Percentiles rank a stretch among this genome's conserved stretches.
phyloP scores from a whole-genome alignment of 2,888 invertebrate genomes.

The Tridacna gigas region DNA sequence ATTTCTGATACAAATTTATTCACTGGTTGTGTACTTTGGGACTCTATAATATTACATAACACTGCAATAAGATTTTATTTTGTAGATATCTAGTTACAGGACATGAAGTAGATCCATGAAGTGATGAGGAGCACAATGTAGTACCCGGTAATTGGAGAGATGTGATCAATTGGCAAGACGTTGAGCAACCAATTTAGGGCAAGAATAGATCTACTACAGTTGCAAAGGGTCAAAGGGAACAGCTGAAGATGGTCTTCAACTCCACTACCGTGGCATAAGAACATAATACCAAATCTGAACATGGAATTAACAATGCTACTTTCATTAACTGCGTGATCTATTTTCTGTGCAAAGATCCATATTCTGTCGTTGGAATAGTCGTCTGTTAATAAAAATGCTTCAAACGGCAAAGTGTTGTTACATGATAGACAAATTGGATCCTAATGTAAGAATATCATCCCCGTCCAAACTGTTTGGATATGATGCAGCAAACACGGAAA shows the following conservation, averaged over 20 bases:
- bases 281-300: conserved; percentile 36
- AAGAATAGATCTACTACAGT: conserved; percentile 36
- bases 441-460: no score
- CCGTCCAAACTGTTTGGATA: no score
- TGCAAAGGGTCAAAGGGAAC: conserved; percentile 30
- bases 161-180: conserved; percentile 34
- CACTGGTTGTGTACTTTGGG: no score
- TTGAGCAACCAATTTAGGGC: conserved; percentile 33
- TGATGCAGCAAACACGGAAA: no score
- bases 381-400: no score
- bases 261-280: conserved; percentile 35
- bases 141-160: conserved; percentile 47
- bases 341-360: no score
- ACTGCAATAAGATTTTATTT: conserved; percentile 14
- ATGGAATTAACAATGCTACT: neutral
- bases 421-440: no score
- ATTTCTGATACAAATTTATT: neutral
- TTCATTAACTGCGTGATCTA: neutral
- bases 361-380: no score
- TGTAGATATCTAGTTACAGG: conserved; percentile 27
- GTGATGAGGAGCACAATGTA: conserved; percentile 47
- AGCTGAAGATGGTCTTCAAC: conserved; percentile 12
- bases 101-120: conserved; percentile 46
- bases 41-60: conserved; percentile 7
- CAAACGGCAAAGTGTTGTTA: no score